Evolutionary conservation across 2,888 invertebrate genomes (phyloP).

Genomic region (Calliopum simillimum): DNA sequence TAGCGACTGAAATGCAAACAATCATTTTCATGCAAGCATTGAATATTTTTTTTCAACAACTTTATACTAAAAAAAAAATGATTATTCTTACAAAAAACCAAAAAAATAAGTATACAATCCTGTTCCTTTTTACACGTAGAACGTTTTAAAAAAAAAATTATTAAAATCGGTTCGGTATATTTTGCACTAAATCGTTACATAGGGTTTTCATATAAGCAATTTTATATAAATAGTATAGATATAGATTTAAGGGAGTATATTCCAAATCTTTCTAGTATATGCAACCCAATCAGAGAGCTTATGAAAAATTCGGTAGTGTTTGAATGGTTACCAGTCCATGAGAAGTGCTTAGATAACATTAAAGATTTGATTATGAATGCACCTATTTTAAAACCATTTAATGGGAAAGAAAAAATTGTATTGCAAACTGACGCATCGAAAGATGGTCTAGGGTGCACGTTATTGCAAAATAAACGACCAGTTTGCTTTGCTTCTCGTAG

Average conservation of each 20-base stretch:
- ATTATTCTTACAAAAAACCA: too few relatives aligned
- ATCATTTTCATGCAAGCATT: too few relatives aligned
- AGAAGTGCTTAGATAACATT: slow-evolving; percentile 33
- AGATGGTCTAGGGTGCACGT: slow-evolving; percentile 39
- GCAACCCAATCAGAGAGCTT: slow-evolving; percentile 38
- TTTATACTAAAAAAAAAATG: too few relatives aligned
- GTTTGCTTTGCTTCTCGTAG: slow-evolving; percentile 45
- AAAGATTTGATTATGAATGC: slow-evolving; percentile 41
- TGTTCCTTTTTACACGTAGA: too few relatives aligned
- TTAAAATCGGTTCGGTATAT: too few relatives aligned
- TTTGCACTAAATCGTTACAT: too few relatives aligned
- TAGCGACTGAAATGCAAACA: too few relatives aligned
- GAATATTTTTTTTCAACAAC: too few relatives aligned
- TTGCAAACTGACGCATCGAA: slow-evolving; percentile 45
- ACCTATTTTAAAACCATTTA: slow-evolving; percentile 36
- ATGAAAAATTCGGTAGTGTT: slow-evolving; percentile 42
- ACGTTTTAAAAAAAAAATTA: too few relatives aligned
- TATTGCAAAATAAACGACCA: slow-evolving; percentile 40
- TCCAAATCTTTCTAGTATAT: slow-evolving; percentile 43
- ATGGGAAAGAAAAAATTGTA: slow-evolving; percentile 26
- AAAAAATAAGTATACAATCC: too few relatives aligned
- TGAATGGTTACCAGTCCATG: slow-evolving; percentile 40
- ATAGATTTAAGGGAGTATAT: slow-evolving; percentile 45
- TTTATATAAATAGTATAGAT: too few relatives aligned
- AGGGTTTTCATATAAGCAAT: too few relatives aligned